Evolutionary conservation across 2,888 invertebrate species (phyloP), one percentile per base, ranked within the genome.

Genomic region (Pecten maximus): DNA sequence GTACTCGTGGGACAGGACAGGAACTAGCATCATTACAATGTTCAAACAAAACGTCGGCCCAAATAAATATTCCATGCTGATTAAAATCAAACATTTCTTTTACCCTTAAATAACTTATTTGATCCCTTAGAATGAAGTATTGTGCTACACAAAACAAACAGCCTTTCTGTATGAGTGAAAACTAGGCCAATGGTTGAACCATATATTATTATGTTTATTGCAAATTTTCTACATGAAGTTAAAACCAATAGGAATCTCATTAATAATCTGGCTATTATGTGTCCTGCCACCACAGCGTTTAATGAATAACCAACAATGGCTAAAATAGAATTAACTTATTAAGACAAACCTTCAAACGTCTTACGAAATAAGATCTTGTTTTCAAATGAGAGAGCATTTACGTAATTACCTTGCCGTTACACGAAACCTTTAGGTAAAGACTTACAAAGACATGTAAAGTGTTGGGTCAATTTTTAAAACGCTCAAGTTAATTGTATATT

Each of bases 61-160:
- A 88, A 60, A 87, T 87, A 89, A 91, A 91, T 74, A 91, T 91
- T 40, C 48, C 88, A 89, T 89, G 89, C 88, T 91, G 91, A 91
- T 91, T 91, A 91, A 91, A 91, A 91, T 91, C 89, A 91, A 91
- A 91, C 88, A 88, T 89, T 91, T 89, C 88, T 87, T 87, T 88
- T 89, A 16, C 74, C 28, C 74, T 28, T 74, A 35, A 74, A 48
- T 23, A 48, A 88, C n/a, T 44, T 88, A 88, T 88, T 88, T 48
- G 48, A 44, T 88, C 48, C 40, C 88, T 88, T 88, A 88, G 16
- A 88, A 48, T 88, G 40, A 88, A 88, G 88, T 88, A 88, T 44
- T 40, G 28, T 88, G 28, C 48, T 23, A 74, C 35, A 28, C 74
- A 74, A 74, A 74, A 74, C 74, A 74, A 74, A 74, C 74, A 74